Evolutionary conservation across 2,888 invertebrate genomes (phyloP).

Genomic region (Chelonus formosanus): DNA sequence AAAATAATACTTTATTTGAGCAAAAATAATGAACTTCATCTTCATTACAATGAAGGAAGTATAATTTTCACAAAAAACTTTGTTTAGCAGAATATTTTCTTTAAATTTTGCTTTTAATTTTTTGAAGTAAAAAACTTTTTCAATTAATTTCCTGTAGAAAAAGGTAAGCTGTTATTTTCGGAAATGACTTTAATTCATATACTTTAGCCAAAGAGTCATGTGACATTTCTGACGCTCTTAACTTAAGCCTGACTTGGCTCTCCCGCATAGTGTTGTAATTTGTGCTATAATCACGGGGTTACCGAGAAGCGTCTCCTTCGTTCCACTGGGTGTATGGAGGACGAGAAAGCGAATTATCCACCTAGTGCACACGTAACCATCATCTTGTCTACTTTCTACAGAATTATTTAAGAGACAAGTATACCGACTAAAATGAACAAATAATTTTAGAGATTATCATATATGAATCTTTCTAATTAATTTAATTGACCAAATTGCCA

Average conservation of each 20-base stretch:
- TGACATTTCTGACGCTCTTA: constrained; percentile 20
- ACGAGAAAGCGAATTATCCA: constrained; percentile 27
- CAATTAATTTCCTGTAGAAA: too few relatives aligned
- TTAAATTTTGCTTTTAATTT: too few relatives aligned
- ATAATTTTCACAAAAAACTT: too few relatives aligned
- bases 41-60: too few relatives aligned
- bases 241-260: constrained; percentile 9
- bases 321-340: constrained; percentile 11
- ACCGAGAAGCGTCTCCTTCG: constrained; percentile 2
- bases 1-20: too few relatives aligned
- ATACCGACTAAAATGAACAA: neutral
- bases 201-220: constrained; percentile 22
- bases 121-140: too few relatives aligned
- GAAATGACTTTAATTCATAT: constrained; percentile 21
- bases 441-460: neutral
- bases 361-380: constrained; percentile 27
- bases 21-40: too few relatives aligned
- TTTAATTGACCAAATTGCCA: too few relatives aligned
- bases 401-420: constrained; percentile 10
- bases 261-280: constrained; percentile 16
- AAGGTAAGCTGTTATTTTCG: neutral
- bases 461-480: neutral
- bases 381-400: constrained; percentile 10
- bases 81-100: too few relatives aligned
- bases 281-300: constrained; percentile 26